Conservation (phyloP, 2,888 invertebrate genomes). For the Xanthia icteritia region DNA sequence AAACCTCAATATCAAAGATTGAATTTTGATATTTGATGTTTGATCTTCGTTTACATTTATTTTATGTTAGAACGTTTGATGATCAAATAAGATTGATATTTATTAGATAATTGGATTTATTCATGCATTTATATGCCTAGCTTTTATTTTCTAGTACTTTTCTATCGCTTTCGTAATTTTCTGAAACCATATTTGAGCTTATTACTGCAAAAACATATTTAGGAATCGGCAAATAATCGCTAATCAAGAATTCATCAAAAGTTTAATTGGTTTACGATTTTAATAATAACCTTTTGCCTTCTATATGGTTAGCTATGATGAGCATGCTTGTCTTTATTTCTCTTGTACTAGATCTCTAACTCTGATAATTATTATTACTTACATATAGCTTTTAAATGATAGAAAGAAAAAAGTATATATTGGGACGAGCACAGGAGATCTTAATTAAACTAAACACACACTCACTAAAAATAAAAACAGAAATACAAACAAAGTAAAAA, state of each 20-base stretch:
- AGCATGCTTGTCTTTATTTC: background rate
- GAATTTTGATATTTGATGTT: conserved; percentile 49
- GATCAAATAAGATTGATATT: conserved; percentile 9
- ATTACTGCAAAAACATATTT: no score
- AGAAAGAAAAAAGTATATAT: no score
- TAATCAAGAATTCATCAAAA: background rate
- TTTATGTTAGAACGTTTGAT: conserved; percentile 7
- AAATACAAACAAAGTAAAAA: no score
- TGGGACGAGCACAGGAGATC: no score
- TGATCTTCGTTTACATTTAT: conserved; percentile 20
- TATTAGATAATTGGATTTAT: background rate
- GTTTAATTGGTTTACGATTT: background rate
- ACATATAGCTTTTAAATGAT: no score
- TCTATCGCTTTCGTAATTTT: background rate
- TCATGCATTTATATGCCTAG: background rate
- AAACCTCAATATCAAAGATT: conserved; percentile 48
- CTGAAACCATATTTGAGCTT: background rate
- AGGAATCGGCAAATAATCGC: background rate
- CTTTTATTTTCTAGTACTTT: background rate
- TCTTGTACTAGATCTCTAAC: background rate
- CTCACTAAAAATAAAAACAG: no score
- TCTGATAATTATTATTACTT: no score
- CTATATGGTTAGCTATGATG: background rate
- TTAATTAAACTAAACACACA: no score
- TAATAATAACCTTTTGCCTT: background rate